Conservation (phyloP, 35 echinoderm and acorn worm species). For the Apostichopus californicus region DNA sequence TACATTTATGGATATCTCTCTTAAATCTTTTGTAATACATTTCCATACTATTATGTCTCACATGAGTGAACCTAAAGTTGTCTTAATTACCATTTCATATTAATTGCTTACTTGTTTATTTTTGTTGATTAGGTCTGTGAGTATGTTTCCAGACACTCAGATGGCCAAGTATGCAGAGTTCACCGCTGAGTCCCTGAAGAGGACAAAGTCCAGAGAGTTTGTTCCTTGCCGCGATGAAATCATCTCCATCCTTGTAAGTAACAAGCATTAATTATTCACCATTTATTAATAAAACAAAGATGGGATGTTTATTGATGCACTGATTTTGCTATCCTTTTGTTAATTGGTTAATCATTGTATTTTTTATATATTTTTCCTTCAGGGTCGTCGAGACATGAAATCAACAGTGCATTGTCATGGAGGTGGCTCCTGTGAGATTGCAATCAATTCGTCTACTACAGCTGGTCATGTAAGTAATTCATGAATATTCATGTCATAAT, state of each 20-base stretch:
- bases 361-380: slow-evolving; percentile 9
- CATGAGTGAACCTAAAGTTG: too few species aligned
- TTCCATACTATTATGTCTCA: too few species aligned
- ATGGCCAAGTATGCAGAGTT: slow-evolving; percentile 93
- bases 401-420: slow-evolving; percentile 91
- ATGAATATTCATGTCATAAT: background rate
- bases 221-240: slow-evolving; percentile 93
- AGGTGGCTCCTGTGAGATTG: slow-evolving; percentile 94
- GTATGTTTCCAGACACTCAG: slow-evolving; percentile 75
- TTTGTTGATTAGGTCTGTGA: slow-evolving; percentile 63
- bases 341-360: background rate
- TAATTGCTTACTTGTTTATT: background rate
- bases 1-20: too few species aligned
- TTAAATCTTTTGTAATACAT: too few species aligned
- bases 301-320: too few species aligned
- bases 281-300: too few species aligned
- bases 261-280: background rate
- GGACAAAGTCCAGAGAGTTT: slow-evolving; percentile 93
- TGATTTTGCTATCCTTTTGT: background rate
- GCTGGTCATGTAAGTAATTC: slow-evolving; percentile 86
- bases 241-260: slow-evolving; percentile 86
- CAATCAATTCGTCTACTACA: slow-evolving; percentile 95
- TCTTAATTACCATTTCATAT: too few species aligned
- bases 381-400: slow-evolving; percentile 98
- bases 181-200: slow-evolving; percentile 86